A percentile compares a stretch with the other conserved stretches of the same genome.
Evolutionary conservation across 2,113 vertebrate genomes (phyloP).

Genomic region (Halichoerus grypus): DNA sequence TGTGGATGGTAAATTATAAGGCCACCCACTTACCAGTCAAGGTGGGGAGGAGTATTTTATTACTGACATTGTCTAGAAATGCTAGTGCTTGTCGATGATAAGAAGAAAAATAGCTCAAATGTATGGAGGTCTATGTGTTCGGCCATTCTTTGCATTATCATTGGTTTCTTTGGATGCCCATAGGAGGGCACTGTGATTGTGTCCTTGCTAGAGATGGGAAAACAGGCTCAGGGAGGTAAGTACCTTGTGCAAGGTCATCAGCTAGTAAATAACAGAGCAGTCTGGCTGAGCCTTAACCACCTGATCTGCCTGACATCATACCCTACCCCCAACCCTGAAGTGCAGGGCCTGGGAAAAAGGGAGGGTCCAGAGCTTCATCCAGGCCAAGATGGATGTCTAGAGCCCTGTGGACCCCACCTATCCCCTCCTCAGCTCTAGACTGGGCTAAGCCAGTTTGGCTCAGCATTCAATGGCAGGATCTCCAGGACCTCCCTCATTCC

Average conservation of each 20-base stretch:
- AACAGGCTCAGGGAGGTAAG: background rate
- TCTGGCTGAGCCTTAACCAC: rapidly evolving
- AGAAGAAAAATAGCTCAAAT: background rate
- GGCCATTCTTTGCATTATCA: background rate
- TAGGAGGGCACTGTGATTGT: background rate
- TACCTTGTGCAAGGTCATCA: background rate
- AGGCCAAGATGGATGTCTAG: background rate
- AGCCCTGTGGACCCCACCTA: background rate
- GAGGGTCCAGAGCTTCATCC: background rate
- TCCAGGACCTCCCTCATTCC: no score
- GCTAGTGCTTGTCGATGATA: background rate
- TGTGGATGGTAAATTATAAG: background rate
- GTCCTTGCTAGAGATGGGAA: background rate
- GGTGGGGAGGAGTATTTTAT: background rate
- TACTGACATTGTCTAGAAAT: background rate
- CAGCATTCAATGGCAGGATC: background rate
- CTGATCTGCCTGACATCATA: background rate
- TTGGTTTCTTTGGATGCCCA: background rate
- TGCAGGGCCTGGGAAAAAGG: no score
- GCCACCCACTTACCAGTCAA: no score
- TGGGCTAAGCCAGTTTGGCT: background rate
- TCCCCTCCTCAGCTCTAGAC: background rate
- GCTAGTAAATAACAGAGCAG: background rate
- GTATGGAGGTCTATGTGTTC: background rate
- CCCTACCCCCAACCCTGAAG: background rate